Base-by-base conservation (phyloP, 2,888 invertebrate genomes). In the Allophyes oxyacanthae region DNA sequence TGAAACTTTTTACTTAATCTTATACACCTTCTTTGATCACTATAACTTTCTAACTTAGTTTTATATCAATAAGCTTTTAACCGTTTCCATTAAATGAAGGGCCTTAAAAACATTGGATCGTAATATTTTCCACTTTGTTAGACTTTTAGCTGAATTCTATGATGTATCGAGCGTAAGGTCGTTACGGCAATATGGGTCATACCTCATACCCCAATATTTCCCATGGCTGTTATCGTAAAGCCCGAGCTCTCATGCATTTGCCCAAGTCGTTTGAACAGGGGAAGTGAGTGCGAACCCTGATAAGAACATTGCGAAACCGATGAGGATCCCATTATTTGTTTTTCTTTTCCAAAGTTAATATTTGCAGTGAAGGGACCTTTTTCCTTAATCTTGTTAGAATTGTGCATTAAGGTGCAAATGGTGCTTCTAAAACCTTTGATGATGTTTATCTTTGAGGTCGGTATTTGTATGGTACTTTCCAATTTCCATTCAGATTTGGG, bases 281-380 rank as follows among this genome's bases (percentile, higher is more conserved):
- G 49, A 63, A 61, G 70, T 41, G 63, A 75, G 40, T 74, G 73
- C 58, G 56, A 32, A 62, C 14, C 26, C 36, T 40, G 74, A 69
- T 76, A 74, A 68, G 52, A 32, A 15, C 38, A 6, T 37, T 20
- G 33, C 38, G 38, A 15, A 57, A 61, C 49, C 50, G 13, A 55
- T 43, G 38, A 44, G 42, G 14, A 45, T 8, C 11, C 40, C 48
- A 54, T 72, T 69, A 68, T 72, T 72, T 59, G 50, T 57, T 59
- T 72, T 58, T 56, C 53, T 64, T 62, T 50, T n/a, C 26, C 20
- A 48, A 57, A 53, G 57, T 57, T 37, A 50, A 59, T 64, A 56
- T 69, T 62, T 56, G 36, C 28, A 46, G 26, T 11, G 14, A 33
- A 32, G 10, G 36, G 10, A 34, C 48, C 32, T 25, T 63, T 53